These are phyloP conservation scores for Xiphophorus birchmanni DNA, from an alignment of 2,797 vertebrate genomes.

Conservation along the genomic window DNA sequence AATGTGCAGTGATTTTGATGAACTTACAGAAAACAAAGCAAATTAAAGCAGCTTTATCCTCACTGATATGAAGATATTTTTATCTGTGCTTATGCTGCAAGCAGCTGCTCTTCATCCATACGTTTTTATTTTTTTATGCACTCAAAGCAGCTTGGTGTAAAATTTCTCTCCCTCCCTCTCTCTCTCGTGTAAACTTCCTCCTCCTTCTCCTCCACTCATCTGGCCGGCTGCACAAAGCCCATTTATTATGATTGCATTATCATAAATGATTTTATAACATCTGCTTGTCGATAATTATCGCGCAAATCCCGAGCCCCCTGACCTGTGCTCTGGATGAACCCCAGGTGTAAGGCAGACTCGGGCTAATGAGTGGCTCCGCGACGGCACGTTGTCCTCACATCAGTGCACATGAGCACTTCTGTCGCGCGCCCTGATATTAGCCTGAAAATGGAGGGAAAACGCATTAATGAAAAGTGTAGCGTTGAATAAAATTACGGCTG, in stretches of 20 bases:
- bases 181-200: constrained; percentile 42
- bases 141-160: constrained; percentile 48
- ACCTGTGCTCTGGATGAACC: constrained; percentile 76
- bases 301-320: constrained; percentile 72
- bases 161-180: constrained; percentile 34
- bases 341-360: constrained; percentile 77
- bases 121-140: constrained; percentile 17
- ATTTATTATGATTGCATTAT: constrained; percentile 83
- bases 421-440: constrained; percentile 68
- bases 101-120: constrained; percentile 43
- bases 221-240: constrained; percentile 65
- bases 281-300: constrained; percentile 84
- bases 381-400: constrained; percentile 67
- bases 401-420: constrained; percentile 66
- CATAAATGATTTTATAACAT: constrained; percentile 86
- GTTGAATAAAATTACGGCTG: constrained; percentile 55
- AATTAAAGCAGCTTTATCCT: constrained; percentile 23
- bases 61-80: constrained; percentile 13
- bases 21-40: constrained; percentile 32
- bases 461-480: constrained; percentile 72
- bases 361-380: constrained; percentile 75
- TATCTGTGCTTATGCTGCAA: constrained; percentile 21
- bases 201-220: constrained; percentile 49
- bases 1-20: constrained; percentile 23
- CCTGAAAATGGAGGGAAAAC: constrained; percentile 64